Evolutionary conservation across 2,888 invertebrate species (phyloP), one percentile per base, ranked within the genome.

Genomic region (Nebria brevicollis): DNA sequence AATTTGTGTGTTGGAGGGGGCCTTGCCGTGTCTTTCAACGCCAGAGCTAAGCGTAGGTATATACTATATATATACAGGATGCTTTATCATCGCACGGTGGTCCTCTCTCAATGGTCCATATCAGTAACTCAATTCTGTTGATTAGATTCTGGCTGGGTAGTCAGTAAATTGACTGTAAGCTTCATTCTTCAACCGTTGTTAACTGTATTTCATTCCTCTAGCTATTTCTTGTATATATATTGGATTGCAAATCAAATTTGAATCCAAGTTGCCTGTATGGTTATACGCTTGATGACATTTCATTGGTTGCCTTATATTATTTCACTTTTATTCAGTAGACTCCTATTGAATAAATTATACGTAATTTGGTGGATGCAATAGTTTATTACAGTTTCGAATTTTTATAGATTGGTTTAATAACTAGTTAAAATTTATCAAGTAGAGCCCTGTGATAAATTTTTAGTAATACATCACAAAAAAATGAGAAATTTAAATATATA

Each of bases 131-230:
- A 88, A 89, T 88, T 88, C 88, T 86, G 87, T 86, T 88, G 88
- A 89, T 89, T 89, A 88, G 88, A 89, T 89, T 89, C 88, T 87
- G 87, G 87, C 86, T 88, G 88, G 88, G 87, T 88, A 87, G 88
- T 87, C 89, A 87, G 88, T 88, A 89, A 89, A 89, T 89, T 88
- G 88, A 88, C 87, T 88, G 86, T 77, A 87, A 88, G 88, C 88
- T 86, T 87, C 87, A 88, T 88, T 88, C 87, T 88, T 88, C 88
- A 25, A 88, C 88, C 87, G 86, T 54, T 54, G 54, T 87, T 88
- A 88, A 88, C 87, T 88, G 87, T 87, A 88, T 88, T 88, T 88
- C 86, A 85, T 87, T 88, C 87, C 76, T 75, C 54, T 13, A 54
- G 54, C 54, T 54, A 54, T 8, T 13, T 54, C 54, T 54, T 54